phyloP scores from a whole-genome alignment of 2,888 invertebrate species.

The Zaprionus lineosus region DNA sequence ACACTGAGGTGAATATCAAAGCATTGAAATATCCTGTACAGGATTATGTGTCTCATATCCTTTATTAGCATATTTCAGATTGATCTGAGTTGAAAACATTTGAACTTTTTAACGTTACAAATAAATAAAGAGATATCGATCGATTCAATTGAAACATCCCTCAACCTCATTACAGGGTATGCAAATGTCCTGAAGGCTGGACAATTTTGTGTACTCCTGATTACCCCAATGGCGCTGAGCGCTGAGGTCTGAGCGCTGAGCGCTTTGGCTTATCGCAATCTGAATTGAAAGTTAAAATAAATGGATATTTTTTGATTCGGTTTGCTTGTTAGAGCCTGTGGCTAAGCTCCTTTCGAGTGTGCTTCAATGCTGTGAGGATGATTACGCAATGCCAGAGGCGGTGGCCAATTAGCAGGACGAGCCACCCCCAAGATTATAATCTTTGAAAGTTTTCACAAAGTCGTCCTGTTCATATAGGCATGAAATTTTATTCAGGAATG shows the following conservation, averaged over 20 bases:
- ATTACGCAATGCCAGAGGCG: slow-evolving; percentile 47
- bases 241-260: neutral
- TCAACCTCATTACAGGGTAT: slow-evolving; percentile 19
- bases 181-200: neutral
- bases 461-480: slow-evolving; percentile 21
- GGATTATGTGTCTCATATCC: too few species aligned
- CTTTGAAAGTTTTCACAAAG: slow-evolving; percentile 39
- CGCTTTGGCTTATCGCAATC: slow-evolving; percentile 56
- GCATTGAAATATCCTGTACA: too few species aligned
- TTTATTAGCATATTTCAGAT: too few species aligned
- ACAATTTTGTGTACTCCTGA: slow-evolving; percentile 16
- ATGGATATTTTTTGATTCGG: slow-evolving; percentile 43
- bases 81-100: too few species aligned
- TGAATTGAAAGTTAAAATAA: slow-evolving; percentile 59
- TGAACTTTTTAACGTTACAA: too few species aligned
- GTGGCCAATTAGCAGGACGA: slow-evolving; percentile 46
- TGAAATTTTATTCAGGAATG: slow-evolving; percentile 35
- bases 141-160: too few species aligned
- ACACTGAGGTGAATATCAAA: too few species aligned
- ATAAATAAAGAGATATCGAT: too few species aligned
- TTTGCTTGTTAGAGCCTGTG: slow-evolving; percentile 29
- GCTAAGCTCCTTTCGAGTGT: slow-evolving; percentile 40
- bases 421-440: slow-evolving; percentile 33
- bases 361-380: slow-evolving; percentile 9
- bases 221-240: slow-evolving; percentile 24